These are phyloP conservation scores for Cinara cedri DNA, from an alignment of 2,888 invertebrate species.

Conservation along the genomic window DNA sequence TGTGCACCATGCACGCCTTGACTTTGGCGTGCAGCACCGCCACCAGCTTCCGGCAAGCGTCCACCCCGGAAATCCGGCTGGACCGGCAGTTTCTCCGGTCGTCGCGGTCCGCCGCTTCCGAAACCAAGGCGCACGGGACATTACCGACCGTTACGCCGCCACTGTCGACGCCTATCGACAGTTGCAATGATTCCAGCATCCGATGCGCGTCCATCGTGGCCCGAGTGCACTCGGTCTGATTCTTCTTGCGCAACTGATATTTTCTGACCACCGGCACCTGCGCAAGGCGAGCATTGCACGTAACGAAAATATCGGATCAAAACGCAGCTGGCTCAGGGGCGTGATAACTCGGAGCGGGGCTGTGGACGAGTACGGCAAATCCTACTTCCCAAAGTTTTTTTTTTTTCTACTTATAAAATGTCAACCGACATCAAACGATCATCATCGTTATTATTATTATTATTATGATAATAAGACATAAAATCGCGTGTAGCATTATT, in stretches of 20 bases:
- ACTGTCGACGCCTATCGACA: not conserved
- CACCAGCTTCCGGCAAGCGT: conserved; percentile 10
- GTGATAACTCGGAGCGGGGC: too few species aligned
- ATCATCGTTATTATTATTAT: too few species aligned
- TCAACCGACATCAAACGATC: too few species aligned
- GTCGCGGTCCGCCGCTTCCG: not conserved
- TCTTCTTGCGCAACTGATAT: not conserved
- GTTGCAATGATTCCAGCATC: not conserved
- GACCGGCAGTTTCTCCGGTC: too few species aligned
- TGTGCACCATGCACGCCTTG: not conserved
- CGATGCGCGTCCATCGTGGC: not conserved
- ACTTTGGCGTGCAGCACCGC: not conserved
- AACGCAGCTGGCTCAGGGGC: too few species aligned
- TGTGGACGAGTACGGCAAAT: too few species aligned
- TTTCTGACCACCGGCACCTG: conserved; percentile 24
- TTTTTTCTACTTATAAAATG: too few species aligned
- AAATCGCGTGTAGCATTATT: too few species aligned
- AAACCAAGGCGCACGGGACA: not conserved
- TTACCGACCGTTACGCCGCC: not conserved
- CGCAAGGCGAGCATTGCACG: too few species aligned
- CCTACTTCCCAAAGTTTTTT: too few species aligned
- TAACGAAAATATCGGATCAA: too few species aligned
- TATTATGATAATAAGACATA: too few species aligned
- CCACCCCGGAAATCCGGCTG: not conserved
- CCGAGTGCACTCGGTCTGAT: not conserved